Conservation (phyloP, 2,888 invertebrate genomes). For the Teleogryllus oceanicus region DNA sequence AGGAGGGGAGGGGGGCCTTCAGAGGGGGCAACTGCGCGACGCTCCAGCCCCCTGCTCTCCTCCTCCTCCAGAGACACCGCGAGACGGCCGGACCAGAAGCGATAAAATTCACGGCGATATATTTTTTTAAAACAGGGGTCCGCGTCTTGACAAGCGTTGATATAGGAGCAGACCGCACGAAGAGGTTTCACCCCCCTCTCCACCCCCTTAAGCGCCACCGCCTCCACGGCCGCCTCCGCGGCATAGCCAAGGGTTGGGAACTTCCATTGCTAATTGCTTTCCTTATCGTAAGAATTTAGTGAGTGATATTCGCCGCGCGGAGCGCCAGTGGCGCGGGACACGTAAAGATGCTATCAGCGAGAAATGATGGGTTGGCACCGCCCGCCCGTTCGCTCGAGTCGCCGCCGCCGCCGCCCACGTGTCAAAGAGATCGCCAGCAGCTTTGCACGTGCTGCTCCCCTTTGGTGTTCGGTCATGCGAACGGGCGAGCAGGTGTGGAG, state of each 20-base stretch:
- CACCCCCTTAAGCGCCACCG: not conserved
- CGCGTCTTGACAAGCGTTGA: constrained; percentile 7
- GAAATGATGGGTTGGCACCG: not conserved
- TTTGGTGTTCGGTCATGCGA: not conserved
- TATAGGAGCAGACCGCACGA: not conserved
- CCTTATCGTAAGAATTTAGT: constrained; percentile 9
- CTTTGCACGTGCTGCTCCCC: not conserved
- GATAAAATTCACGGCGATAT: constrained; percentile 18
- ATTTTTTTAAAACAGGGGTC: not conserved
- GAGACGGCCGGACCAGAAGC: not conserved
- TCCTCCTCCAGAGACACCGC: not conserved
- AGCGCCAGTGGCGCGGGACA: not conserved
- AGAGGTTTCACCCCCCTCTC: not conserved
- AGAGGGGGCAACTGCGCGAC: not conserved
- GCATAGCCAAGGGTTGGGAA: not conserved
- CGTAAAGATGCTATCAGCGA: constrained; percentile 10
- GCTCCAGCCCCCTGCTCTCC: not conserved
- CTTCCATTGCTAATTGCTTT: constrained; percentile 18
- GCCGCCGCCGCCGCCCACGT: not conserved
- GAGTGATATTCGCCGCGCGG: constrained; percentile 18
- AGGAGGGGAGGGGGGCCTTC: not conserved
- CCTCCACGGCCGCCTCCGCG: not conserved
- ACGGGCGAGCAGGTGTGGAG: not conserved
- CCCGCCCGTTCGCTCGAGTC: not conserved
- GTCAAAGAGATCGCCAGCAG: not conserved